Evolutionary conservation across 2,797 vertebrate species (phyloP).

Genomic region (Sebastes flavidus): DNA sequence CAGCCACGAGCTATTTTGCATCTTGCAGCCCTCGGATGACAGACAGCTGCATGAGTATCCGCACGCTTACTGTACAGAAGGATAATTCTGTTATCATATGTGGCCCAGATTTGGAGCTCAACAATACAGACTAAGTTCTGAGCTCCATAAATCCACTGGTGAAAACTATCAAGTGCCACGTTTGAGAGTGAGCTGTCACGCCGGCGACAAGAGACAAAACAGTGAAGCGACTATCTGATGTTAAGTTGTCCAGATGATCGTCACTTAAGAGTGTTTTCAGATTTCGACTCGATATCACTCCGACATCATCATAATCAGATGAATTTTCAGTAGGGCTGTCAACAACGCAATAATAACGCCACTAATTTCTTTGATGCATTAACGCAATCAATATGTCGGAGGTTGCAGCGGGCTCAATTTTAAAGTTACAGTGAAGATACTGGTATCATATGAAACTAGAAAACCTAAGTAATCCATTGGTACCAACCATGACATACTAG

Average conservation of each 20-base stretch:
- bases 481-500: no score
- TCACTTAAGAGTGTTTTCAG: slow-evolving; percentile 1
- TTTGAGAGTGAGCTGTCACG: slow-evolving; percentile 43
- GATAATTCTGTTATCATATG: slow-evolving; percentile 67
- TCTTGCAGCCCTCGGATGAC: slow-evolving; percentile 53
- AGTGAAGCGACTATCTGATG: neutral
- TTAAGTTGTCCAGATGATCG: slow-evolving; percentile 5
- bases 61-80: slow-evolving; percentile 40
- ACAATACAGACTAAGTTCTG: slow-evolving; percentile 55
- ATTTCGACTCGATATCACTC: neutral
- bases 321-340: neutral
- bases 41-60: slow-evolving; percentile 51
- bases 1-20: slow-evolving; percentile 58
- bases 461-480: no score
- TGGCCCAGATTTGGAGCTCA: slow-evolving; percentile 61
- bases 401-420: no score
- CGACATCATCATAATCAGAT: neutral
- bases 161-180: slow-evolving; percentile 46
- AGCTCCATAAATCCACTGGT: slow-evolving; percentile 47
- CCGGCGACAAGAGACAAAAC: slow-evolving; percentile 14
- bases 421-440: no score
- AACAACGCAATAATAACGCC: no score
- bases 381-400: no score
- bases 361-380: no score
- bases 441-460: no score